Conservation (phyloP, 2,888 invertebrate genomes). For the Caenorhabditis imperialis region DNA sequence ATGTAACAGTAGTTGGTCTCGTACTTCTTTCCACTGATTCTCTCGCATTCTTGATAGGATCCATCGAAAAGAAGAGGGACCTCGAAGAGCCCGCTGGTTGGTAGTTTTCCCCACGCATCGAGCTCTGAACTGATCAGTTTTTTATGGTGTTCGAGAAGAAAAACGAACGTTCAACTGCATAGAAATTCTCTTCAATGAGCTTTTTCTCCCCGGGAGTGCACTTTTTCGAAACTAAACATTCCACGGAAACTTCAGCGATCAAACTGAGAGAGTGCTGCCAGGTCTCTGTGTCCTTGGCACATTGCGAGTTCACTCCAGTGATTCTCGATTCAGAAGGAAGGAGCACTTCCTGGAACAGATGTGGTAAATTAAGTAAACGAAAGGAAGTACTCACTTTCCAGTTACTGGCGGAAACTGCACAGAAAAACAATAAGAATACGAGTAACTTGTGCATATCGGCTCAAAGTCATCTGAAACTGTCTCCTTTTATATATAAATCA, state of each 20-base stretch:
- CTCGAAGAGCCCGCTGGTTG: slow-evolving; percentile 24
- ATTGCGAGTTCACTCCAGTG: no score
- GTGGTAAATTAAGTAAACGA: no score
- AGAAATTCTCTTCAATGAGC: slow-evolving; percentile 27
- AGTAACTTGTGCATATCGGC: no score
- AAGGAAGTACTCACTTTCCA: no score
- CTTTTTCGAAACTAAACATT: slow-evolving; percentile 22
- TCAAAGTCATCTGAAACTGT: no score
- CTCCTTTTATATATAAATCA: slow-evolving; percentile 8
- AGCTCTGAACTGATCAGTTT: slow-evolving; percentile 16
- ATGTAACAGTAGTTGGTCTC: slow-evolving; percentile 53
- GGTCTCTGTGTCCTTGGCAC: slow-evolving; percentile 38
- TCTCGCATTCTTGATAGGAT: slow-evolving; percentile 45
- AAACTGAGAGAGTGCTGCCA: slow-evolving; percentile 31
- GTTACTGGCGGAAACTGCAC: no score
- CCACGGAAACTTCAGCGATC: slow-evolving; percentile 12
- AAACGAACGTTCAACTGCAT: slow-evolving; percentile 40
- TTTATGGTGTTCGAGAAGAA: no score
- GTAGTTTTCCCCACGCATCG: slow-evolving; percentile 45
- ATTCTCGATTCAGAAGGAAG: no score
- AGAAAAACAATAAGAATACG: no score
- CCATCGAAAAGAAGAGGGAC: slow-evolving; percentile 28
- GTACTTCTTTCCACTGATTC: slow-evolving; percentile 35
- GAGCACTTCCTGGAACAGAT: no score
- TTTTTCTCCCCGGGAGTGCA: slow-evolving; percentile 17